phyloP scores from a whole-genome alignment of 2,888 invertebrate genomes.

The Eupithecia vulgata region DNA sequence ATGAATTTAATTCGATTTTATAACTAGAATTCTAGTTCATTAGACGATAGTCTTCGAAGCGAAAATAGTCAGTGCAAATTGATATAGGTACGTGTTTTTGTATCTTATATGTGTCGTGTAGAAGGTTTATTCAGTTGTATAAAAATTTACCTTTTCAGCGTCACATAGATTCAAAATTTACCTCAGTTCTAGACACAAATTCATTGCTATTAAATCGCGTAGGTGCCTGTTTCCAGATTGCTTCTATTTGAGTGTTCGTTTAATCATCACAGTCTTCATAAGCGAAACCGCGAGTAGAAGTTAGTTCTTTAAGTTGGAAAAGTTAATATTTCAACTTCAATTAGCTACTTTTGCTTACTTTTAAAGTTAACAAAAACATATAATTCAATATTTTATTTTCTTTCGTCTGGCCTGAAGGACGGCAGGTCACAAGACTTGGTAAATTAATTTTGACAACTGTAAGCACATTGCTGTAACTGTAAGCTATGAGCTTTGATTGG shows the following conservation, averaged over 20 bases:
- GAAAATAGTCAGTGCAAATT: neutral
- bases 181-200: neutral
- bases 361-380: constrained; percentile 19
- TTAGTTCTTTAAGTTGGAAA: constrained; percentile 1
- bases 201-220: neutral
- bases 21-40: neutral
- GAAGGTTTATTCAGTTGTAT: neutral
- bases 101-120: neutral
- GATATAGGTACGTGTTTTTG: neutral
- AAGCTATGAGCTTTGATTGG: constrained; percentile 23
- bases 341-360: constrained; percentile 31
- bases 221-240: neutral
- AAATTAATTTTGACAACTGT: constrained; percentile 36
- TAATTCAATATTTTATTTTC: constrained; percentile 12
- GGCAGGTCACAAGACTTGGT: constrained; percentile 26
- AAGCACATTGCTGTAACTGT: constrained; percentile 9
- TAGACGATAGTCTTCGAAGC: neutral
- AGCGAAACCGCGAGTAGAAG: neutral
- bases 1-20: no score
- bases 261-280: neutral
- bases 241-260: neutral
- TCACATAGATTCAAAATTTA: neutral
- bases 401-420: constrained; percentile 28
- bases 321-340: constrained; percentile 31
- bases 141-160: neutral